Base-by-base conservation (phyloP, 2,888 invertebrate species). In the Rhingia rostrata region DNA sequence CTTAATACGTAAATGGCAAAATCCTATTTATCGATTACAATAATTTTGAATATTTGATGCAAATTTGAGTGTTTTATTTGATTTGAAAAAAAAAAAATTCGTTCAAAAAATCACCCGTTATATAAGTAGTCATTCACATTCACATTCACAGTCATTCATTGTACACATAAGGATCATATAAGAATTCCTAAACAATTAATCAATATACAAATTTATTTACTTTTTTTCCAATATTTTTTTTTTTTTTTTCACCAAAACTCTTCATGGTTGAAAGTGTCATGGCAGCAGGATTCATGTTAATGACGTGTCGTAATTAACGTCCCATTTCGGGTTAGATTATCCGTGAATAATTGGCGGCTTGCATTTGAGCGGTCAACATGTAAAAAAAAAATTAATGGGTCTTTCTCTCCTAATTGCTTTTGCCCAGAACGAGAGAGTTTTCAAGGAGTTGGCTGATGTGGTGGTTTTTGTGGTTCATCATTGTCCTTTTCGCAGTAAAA, bases 281-380 rank as follows among this genome's bases (percentile, higher is more conserved):
- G 54, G 58, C 58, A 43, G 22, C 12, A 74, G 72, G 63, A 49
- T 74, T 75, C 80, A 80, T 88, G 89, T 86, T 87, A 88, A 86
- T 88, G 89, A 89, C 88, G 87, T 87, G 87, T 87, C 86, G 90
- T 90, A 91, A 91, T 91, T 91, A 91, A 91, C 89, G 90, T 90
- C 90, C 90, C 89, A 90, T 90, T 90, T 89, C 87, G 89, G 90
- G 90, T 89, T 90, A 90, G 89, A 91, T 91, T 91, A 90, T 89
- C 90, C 90, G 89, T 90, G 89, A 91, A 89, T 91, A 91, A 91
- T 90, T 90, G 90, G 88, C 83, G 87, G 85, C 86, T 86, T 86
- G 84, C 84, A 80, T 74, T 63, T 73, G 86, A 78, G 22, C 33
- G 72, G 63, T 47, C 61, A 67, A 51, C 80, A 54, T 32, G 56